Conservation (phyloP, 2,888 invertebrate genomes). For the Drosophila ustulata region DNA sequence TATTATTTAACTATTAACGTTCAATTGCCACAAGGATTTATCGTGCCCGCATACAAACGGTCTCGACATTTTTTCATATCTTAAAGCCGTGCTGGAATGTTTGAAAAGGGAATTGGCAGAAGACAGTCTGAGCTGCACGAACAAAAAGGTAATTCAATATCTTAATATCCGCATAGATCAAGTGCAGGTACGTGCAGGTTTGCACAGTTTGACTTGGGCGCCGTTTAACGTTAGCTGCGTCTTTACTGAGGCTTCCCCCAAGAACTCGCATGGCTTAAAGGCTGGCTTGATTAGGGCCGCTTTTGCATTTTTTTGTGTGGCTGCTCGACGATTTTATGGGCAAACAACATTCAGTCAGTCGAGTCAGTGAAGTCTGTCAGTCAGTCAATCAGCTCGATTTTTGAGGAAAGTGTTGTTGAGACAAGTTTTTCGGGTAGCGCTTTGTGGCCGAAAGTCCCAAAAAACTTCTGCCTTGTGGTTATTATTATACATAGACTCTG, state of each 20-base stretch:
- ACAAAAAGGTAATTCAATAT: slow-evolving; percentile 77
- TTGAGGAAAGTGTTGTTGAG: slow-evolving; percentile 63
- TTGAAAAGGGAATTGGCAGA: background rate
- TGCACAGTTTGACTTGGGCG: slow-evolving; percentile 76
- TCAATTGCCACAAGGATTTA: slow-evolving; percentile 75
- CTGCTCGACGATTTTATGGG: slow-evolving; percentile 53
- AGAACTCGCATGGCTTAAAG: slow-evolving; percentile 2
- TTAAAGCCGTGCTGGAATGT: slow-evolving; percentile 51
- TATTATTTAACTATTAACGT: slow-evolving; percentile 79
- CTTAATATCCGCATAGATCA: slow-evolving; percentile 79
- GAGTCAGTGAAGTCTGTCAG: slow-evolving; percentile 18
- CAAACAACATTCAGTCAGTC: slow-evolving; percentile 32
- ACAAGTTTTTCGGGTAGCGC: slow-evolving; percentile 34
- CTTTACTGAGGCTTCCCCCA: slow-evolving; percentile 61
- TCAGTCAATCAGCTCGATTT: slow-evolving; percentile 52
- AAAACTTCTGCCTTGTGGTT: slow-evolving; percentile 70
- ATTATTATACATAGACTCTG: slow-evolving; percentile 75
- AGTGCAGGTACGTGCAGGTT: slow-evolving; percentile 79
- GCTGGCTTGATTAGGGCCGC: slow-evolving; percentile 54
- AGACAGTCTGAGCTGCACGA: slow-evolving; percentile 66
- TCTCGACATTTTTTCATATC: slow-evolving; percentile 56
- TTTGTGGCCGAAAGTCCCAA: slow-evolving; percentile 50
- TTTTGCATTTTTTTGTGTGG: slow-evolving; percentile 62
- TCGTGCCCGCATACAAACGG: slow-evolving; percentile 32
- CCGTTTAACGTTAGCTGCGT: slow-evolving; percentile 64